Conservation (phyloP, 2,888 invertebrate genomes). For the Leptodirus hochenwartii region DNA sequence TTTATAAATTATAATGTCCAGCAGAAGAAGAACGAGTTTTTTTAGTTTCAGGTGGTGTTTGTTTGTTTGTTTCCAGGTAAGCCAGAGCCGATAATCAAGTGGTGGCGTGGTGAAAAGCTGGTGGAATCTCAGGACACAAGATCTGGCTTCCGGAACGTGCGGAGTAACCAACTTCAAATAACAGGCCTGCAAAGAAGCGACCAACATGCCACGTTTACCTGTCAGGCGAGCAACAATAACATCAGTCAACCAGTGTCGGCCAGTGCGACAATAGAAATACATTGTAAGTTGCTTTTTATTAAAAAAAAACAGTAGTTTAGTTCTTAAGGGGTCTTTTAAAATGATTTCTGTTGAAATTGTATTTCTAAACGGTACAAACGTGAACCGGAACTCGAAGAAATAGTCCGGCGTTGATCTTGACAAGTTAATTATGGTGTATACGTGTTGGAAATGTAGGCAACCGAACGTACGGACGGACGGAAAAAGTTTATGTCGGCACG, state of each 20-base stretch:
- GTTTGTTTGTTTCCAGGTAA: slow-evolving; percentile 34
- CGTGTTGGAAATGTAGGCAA: too few relatives aligned
- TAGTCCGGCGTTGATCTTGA: too few relatives aligned
- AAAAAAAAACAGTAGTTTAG: too few relatives aligned
- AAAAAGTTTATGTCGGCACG: too few relatives aligned
- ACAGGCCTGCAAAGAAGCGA: slow-evolving; percentile 46
- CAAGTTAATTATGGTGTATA: too few relatives aligned
- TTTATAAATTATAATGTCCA: neutral
- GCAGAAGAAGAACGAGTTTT: neutral
- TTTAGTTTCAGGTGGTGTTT: slow-evolving; percentile 7
- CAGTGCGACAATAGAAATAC: slow-evolving; percentile 54
- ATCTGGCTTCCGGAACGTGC: slow-evolving; percentile 30
- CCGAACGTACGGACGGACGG: too few relatives aligned
- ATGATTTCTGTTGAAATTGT: too few relatives aligned
- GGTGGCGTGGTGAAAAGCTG: slow-evolving; percentile 53
- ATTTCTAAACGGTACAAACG: too few relatives aligned
- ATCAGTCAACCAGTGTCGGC: slow-evolving; percentile 48
- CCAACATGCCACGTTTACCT: slow-evolving; percentile 55
- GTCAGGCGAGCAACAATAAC: slow-evolving; percentile 61
- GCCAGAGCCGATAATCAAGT: slow-evolving; percentile 52
- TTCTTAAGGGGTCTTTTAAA: too few relatives aligned
- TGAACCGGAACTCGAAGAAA: too few relatives aligned
- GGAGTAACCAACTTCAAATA: slow-evolving; percentile 40
- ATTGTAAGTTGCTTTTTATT: too few relatives aligned
- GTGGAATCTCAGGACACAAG: slow-evolving; percentile 39